A percentile compares a stretch with the other conserved stretches of the same genome.
Conservation (phyloP, 1,140 invertebrate genomes). For the Brachystomella parvula region DNA sequence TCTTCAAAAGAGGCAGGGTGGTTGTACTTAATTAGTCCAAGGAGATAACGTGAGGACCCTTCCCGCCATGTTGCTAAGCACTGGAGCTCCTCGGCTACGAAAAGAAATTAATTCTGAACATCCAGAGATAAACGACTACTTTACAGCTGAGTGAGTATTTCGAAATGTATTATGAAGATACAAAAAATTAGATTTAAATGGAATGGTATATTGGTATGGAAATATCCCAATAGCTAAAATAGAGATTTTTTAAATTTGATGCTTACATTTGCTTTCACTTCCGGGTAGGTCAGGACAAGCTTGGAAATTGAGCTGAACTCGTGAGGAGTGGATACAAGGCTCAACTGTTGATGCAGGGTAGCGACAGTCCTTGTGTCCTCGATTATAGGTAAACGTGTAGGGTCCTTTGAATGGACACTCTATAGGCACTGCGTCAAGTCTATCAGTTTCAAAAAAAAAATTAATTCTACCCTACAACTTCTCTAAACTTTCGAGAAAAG, state of each 20-base stretch:
- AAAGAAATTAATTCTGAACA: conserved; percentile 8
- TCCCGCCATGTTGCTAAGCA: conserved; percentile 48
- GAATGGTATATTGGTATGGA: neutral
- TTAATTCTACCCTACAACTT: neutral
- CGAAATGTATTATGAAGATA: too few species aligned
- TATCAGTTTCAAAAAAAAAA: conserved; percentile 24
- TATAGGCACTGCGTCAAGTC: conserved; percentile 68
- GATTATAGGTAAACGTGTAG: conserved; percentile 74
- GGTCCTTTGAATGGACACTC: conserved; percentile 71
- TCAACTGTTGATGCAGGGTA: conserved; percentile 67
- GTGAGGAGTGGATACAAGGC: conserved; percentile 70
- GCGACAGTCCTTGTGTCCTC: conserved; percentile 65
- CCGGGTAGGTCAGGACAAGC: conserved; percentile 80
- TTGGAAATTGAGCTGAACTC: conserved; percentile 75
- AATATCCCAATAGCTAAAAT: neutral
- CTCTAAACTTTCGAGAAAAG: neutral
- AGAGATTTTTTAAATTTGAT: neutral
- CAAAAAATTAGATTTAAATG: too few species aligned
- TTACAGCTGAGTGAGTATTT: too few species aligned
- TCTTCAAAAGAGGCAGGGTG: conserved; percentile 44
- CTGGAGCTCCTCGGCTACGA: conserved; percentile 45
- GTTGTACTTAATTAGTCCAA: conserved; percentile 44
- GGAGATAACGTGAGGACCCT: conserved; percentile 45
- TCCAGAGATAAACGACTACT: too few species aligned
- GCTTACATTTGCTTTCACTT: conserved; percentile 51